Evolutionary conservation across 2,797 vertebrate species (phyloP), one percentile per base, ranked within the genome.

Genomic region (Hippocampus kuda): DNA sequence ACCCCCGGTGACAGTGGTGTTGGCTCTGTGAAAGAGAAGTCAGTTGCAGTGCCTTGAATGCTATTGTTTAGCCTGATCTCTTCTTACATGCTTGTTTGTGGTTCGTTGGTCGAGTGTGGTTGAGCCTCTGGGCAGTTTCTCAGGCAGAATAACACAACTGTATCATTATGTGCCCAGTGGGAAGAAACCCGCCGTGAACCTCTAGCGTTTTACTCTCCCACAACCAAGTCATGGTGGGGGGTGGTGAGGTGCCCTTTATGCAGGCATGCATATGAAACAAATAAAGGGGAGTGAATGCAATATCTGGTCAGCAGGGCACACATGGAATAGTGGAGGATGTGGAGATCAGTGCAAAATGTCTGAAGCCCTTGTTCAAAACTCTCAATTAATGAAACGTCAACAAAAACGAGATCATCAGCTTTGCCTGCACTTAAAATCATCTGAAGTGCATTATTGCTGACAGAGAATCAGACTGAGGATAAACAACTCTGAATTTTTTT

Each of bases 361-460:
- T 85, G 80, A 78, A 80, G 83, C 79, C 83, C 81, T 84, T 76
- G 67, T 79, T 78, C 82, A 84, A 86, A 89, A 87, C 84, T 87
- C 88, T 84, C 81, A 88, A 83, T 89, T 90, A 89, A 91, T 91
- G 85, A 90, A 90, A 92, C 83, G 77, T 89, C 88, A 91, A 90
- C 88, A 90, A 84, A 83, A 68, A 76, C 77, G 82, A 87, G 83
- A 83, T 73, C 80, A 66, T 73, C 61, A 48, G 89, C 88, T 91
- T 90, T 88, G 70, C 75, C 77, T 78, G 79, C 75, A 81, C 88
- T 90, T 89, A 88, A 89, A 89, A 89, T 87, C 90, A 92, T 92
- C 86, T 92, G 89, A 90, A 73, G 82, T 72, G 75, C 80, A 90
- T 91, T 91, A 91, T 88, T 85, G 68, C 81, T 81, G 83, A 86